These are phyloP conservation scores for Eurytoma californica DNA, from an alignment of 2,888 invertebrate genomes.

Conservation along the genomic window DNA sequence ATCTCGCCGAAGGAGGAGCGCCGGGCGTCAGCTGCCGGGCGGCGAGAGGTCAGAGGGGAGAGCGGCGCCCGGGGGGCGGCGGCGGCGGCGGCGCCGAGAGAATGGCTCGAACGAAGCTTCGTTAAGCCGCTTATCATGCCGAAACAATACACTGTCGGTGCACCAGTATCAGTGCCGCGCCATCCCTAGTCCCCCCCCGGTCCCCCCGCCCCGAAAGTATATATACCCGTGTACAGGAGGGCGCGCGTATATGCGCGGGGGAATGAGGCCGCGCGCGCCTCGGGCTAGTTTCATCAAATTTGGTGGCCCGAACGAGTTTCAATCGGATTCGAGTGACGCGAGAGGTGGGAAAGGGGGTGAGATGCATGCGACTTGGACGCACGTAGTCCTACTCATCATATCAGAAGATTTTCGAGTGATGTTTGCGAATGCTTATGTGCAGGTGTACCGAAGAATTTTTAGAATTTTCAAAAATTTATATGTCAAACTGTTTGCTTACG, in stretches of 20 bases:
- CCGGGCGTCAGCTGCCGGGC: constrained; percentile 1
- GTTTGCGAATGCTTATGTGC: background rate
- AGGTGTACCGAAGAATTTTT: background rate
- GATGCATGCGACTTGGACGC: no score
- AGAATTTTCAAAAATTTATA: background rate
- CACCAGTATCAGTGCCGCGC: constrained; percentile 73
- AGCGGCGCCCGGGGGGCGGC: constrained; percentile 34
- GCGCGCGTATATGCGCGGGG: constrained; percentile 4
- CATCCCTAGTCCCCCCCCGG: constrained; percentile 58
- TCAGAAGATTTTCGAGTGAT: background rate
- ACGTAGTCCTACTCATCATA: no score
- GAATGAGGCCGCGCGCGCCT: constrained; percentile 14
- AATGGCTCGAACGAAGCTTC: constrained; percentile 68
- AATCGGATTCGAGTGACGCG: constrained; percentile 61
- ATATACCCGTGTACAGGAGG: background rate
- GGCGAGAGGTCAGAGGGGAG: constrained; percentile 32
- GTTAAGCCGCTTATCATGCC: constrained; percentile 76
- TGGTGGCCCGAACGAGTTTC: constrained; percentile 70
- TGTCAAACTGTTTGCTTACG: background rate
- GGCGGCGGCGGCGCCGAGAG: constrained; percentile 58
- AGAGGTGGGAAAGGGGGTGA: background rate
- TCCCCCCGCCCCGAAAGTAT: constrained; percentile 47
- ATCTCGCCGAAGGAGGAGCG: constrained; percentile 22
- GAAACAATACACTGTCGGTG: constrained; percentile 75
- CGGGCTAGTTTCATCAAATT: constrained; percentile 61